phyloP scores from a whole-genome alignment of 2,113 vertebrate genomes.

The Leucoraja erinaceus region DNA sequence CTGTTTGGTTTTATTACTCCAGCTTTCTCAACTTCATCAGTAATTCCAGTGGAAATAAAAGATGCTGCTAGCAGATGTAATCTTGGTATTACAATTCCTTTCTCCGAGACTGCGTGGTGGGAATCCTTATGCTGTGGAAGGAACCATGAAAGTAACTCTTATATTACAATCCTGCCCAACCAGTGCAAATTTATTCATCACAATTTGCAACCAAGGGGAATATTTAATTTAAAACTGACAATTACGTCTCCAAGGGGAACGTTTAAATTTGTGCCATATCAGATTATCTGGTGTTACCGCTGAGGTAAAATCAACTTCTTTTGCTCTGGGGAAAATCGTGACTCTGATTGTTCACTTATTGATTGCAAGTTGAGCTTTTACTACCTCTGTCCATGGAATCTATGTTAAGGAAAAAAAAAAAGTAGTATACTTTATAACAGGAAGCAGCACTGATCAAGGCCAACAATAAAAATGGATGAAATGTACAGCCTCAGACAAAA shows the following conservation, averaged over 20 bases:
- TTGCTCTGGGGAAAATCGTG: background rate
- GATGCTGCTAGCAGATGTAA: background rate
- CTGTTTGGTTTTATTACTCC: too few relatives aligned
- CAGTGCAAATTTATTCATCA: background rate
- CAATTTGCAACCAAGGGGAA: background rate
- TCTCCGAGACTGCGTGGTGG: background rate
- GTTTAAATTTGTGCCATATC: slow-evolving; percentile 7
- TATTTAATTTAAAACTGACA: slow-evolving; percentile 15
- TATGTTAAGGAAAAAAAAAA: background rate
- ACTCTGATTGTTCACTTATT: slow-evolving; percentile 19
- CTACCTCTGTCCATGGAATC: background rate
- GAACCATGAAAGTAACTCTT: background rate
- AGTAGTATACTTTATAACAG: slow-evolving; percentile 4
- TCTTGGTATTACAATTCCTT: too few relatives aligned
- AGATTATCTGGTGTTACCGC: slow-evolving; percentile 4
- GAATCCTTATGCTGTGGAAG: background rate
- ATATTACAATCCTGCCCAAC: background rate
- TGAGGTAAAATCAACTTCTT: background rate
- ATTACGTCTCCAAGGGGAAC: background rate
- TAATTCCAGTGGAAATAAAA: background rate
- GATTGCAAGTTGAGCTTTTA: slow-evolving; percentile 13
- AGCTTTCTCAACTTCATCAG: background rate
- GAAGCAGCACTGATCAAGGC: background rate
- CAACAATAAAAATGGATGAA: slow-evolving; percentile 30
- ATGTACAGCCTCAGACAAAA: slow-evolving; percentile 4